Evolutionary conservation across 2,113 vertebrate species (phyloP).

Genomic region (Mesoclemmys tuberculata): DNA sequence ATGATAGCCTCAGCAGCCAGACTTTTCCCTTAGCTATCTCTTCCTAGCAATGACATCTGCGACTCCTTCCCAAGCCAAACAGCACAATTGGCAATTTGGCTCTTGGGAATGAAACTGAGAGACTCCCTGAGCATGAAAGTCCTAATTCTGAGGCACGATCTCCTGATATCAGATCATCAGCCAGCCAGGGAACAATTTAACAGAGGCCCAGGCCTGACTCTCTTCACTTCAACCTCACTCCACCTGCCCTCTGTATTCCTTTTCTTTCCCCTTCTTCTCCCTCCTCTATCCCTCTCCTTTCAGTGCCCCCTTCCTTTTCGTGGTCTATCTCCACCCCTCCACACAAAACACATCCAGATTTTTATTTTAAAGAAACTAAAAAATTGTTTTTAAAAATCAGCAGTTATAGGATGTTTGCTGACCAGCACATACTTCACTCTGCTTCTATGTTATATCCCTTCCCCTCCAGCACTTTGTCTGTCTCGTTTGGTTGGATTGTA

Average conservation of each 20-base stretch:
- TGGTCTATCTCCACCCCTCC: background rate
- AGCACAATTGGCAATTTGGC: too few relatives aligned
- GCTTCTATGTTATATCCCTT: background rate
- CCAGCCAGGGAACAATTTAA: background rate
- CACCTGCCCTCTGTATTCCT: background rate
- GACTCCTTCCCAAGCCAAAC: too few relatives aligned
- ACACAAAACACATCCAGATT: background rate
- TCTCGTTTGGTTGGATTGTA: background rate
- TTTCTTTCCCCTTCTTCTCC: background rate
- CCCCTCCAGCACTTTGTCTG: background rate
- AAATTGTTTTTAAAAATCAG: background rate
- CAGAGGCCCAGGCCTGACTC: background rate
- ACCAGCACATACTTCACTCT: background rate
- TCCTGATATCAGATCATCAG: background rate
- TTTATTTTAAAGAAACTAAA: background rate
- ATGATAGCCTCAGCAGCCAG: too few relatives aligned
- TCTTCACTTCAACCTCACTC: background rate
- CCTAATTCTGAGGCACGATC: too few relatives aligned
- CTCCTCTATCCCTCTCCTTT: background rate
- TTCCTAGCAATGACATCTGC: too few relatives aligned
- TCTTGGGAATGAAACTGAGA: too few relatives aligned
- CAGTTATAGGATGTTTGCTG: background rate
- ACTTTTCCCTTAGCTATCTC: too few relatives aligned
- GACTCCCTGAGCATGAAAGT: too few relatives aligned
- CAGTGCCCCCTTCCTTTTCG: background rate